A percentile compares a stretch with the other conserved stretches of the same genome.
Evolutionary conservation across 1,140 invertebrate genomes (phyloP).

Genomic region (Lamellibrachia luymesi): DNA sequence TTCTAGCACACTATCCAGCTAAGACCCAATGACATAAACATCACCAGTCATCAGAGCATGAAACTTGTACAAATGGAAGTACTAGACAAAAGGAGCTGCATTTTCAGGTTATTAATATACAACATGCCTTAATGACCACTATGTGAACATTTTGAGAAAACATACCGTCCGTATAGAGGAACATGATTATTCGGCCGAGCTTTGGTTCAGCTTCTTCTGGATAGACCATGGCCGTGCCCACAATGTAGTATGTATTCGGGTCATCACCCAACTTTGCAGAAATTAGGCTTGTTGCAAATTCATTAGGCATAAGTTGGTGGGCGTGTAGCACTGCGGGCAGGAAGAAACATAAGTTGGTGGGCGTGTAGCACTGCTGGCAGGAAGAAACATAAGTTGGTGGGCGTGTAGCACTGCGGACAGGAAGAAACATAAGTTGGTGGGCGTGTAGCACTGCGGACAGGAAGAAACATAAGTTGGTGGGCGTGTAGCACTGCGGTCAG

Average conservation of each 20-base stretch:
- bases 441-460: conserved; percentile 71
- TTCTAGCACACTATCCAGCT: too few relatives aligned
- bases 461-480: conserved; percentile 78
- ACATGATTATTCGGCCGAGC: conserved; percentile 82
- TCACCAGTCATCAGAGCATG: too few relatives aligned
- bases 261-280: conserved; percentile 90
- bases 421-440: conserved; percentile 78
- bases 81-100: too few relatives aligned
- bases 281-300: conserved; percentile 85
- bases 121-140: background rate
- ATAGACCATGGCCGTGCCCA: conserved; percentile 90
- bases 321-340: conserved; percentile 71
- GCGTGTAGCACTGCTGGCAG: conserved; percentile 71
- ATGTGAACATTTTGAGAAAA: background rate
- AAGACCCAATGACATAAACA: too few relatives aligned
- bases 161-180: conserved; percentile 82
- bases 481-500: conserved; percentile 71
- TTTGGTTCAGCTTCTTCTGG: conserved; percentile 95
- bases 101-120: too few relatives aligned
- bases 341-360: conserved; percentile 72
- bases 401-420: conserved; percentile 71
- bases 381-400: conserved; percentile 78
- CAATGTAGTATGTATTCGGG: conserved; percentile 85
- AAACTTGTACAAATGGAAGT: too few relatives aligned
- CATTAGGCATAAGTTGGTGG: conserved; percentile 83